phyloP scores from a whole-genome alignment of 1,140 invertebrate species.

The Atta cephalotes region DNA sequence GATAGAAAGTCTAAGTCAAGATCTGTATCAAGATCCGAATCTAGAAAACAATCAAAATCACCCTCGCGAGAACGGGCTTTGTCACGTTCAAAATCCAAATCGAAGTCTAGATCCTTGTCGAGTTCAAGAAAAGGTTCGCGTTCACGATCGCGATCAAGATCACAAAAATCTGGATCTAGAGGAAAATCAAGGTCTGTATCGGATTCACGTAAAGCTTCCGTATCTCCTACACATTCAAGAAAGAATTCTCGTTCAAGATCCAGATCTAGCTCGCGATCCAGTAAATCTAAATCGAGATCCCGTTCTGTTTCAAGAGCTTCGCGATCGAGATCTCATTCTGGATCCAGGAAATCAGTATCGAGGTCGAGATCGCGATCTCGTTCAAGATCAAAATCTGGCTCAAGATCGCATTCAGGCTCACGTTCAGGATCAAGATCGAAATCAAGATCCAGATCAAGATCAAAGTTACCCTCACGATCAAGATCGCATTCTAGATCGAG shows the following conservation, averaged over 20 bases:
- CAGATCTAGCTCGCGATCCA: conserved; percentile 72
- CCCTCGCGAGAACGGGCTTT: conserved; percentile 43
- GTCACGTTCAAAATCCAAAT: conserved; percentile 79
- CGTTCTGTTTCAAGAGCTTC: conserved; percentile 67
- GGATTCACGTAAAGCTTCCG: conserved; percentile 73
- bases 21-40: conserved; percentile 75
- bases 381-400: conserved; percentile 77
- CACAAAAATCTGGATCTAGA: conserved; percentile 72
- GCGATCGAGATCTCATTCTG: conserved; percentile 72
- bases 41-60: conserved; percentile 72
- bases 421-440: conserved; percentile 59
- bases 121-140: conserved; percentile 79
- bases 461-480: conserved; percentile 55
- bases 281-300: conserved; percentile 63
- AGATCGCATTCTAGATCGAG: conserved; percentile 76
- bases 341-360: conserved; percentile 81
- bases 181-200: conserved; percentile 79
- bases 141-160: conserved; percentile 78
- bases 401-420: conserved; percentile 78
- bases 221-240: conserved; percentile 66
- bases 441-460: conserved; percentile 72
- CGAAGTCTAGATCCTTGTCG: conserved; percentile 77
- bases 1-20: conserved; percentile 71
- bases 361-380: conserved; percentile 67
- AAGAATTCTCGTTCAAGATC: conserved; percentile 80